Percentiles rank a stretch among this genome's conserved stretches.
phyloP scores from a whole-genome alignment of 2,797 vertebrate species.

The Poliocrania exsul region DNA sequence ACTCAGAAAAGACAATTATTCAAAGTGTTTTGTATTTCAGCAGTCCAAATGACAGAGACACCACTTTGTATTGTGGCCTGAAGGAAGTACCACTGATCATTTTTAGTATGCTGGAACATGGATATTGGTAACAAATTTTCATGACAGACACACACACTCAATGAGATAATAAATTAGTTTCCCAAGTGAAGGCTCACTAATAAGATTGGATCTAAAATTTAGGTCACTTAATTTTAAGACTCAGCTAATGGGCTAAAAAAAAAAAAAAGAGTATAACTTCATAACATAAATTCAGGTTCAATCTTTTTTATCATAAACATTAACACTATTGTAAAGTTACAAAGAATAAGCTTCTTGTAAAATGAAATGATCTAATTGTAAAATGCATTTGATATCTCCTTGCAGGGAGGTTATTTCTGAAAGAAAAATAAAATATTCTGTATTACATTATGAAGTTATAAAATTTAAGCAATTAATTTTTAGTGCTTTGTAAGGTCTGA shows the following conservation, averaged over 20 bases:
- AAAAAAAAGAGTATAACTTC: slow-evolving; percentile 48
- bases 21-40: background rate
- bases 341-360: slow-evolving; percentile 50
- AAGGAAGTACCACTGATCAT: background rate
- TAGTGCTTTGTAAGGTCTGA: background rate
- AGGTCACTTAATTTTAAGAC: slow-evolving; percentile 60
- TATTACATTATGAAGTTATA: slow-evolving; percentile 32
- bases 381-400: slow-evolving; percentile 53
- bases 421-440: slow-evolving; percentile 30
- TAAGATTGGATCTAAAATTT: slow-evolving; percentile 61
- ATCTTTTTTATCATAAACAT: slow-evolving; percentile 47
- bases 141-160: slow-evolving; percentile 49
- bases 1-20: background rate
- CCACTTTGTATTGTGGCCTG: background rate
- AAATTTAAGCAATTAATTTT: slow-evolving; percentile 47
- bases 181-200: slow-evolving; percentile 56
- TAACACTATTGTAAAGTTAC: slow-evolving; percentile 47
- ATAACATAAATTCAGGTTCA: slow-evolving; percentile 58
- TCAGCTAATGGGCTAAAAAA: slow-evolving; percentile 49
- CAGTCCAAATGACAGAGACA: background rate
- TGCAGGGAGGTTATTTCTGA: background rate
- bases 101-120: slow-evolving; percentile 30
- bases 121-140: slow-evolving; percentile 45
- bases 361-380: slow-evolving; percentile 50
- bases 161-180: slow-evolving; percentile 60